Evolutionary conservation across 2,888 invertebrate species (phyloP).

Genomic region (Conchocele bisecta): DNA sequence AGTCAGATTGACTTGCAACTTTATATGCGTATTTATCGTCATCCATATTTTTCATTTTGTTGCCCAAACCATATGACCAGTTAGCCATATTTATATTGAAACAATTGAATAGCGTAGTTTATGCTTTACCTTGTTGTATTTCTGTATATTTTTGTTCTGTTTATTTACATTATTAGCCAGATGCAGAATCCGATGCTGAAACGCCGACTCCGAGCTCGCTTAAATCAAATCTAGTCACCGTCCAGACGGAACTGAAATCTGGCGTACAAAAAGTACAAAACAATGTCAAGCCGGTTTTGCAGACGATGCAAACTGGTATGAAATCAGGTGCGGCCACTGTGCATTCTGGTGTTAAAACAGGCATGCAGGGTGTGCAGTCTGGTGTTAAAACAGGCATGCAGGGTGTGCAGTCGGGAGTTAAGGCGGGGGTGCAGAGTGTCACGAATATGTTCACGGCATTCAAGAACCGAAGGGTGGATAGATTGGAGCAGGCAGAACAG

Average conservation of each 20-base stretch:
- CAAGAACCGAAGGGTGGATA: slow-evolving; percentile 58
- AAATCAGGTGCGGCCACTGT: slow-evolving; percentile 65
- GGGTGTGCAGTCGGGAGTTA: slow-evolving; percentile 67
- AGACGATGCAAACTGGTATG: slow-evolving; percentile 62
- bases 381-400: slow-evolving; percentile 69
- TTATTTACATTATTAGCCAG: too few species aligned
- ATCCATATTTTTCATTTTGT: too few species aligned
- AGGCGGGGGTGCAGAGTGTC: slow-evolving; percentile 71
- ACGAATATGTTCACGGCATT: slow-evolving; percentile 66
- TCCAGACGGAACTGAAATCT: slow-evolving; percentile 48
- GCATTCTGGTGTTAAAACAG: slow-evolving; percentile 66
- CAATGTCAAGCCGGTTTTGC: slow-evolving; percentile 55
- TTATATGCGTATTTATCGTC: too few species aligned
- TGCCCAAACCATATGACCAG: too few species aligned
- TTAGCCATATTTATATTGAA: too few species aligned
- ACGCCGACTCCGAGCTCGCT: slow-evolving; percentile 31
- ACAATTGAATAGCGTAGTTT: too few species aligned
- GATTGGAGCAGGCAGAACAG: too few species aligned
- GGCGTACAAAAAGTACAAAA: slow-evolving; percentile 56
- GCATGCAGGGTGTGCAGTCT: slow-evolving; percentile 63
- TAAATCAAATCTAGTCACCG: slow-evolving; percentile 33
- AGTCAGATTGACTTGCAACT: too few species aligned
- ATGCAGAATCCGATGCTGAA: slow-evolving; percentile 36
- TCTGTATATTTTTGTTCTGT: too few species aligned
- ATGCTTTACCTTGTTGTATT: too few species aligned